A percentile compares a stretch with the other conserved stretches of the same genome.
phyloP scores from a whole-genome alignment of 1,140 invertebrate genomes.

The Scaptodrosophila lebanonensis region DNA sequence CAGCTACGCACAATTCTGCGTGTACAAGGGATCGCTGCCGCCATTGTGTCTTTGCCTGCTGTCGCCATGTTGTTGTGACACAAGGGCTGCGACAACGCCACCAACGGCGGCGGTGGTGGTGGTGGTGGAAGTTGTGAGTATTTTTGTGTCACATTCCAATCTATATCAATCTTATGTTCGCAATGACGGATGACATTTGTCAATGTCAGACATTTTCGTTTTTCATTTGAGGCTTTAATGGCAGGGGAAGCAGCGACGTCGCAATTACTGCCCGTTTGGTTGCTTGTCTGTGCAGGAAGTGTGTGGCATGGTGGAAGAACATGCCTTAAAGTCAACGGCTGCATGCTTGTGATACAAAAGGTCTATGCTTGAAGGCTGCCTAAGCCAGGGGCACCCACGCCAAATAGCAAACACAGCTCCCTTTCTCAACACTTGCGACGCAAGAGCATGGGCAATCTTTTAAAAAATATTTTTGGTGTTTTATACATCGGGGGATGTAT shows the following conservation, averaged over 20 bases:
- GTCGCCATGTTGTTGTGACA: slow-evolving; percentile 21
- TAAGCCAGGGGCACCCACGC: slow-evolving; percentile 33
- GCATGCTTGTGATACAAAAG: slow-evolving; percentile 15
- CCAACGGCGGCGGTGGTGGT: slow-evolving; percentile 29
- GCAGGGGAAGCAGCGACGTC: slow-evolving; percentile 35
- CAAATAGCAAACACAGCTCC: slow-evolving; percentile 22
- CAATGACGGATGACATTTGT: slow-evolving; percentile 77
- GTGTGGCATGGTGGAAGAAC: too few species aligned
- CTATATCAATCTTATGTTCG: slow-evolving; percentile 77
- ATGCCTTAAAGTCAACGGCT: slow-evolving; percentile 62
- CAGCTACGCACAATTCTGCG: slow-evolving; percentile 49
- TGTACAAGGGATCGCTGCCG: slow-evolving; percentile 29
- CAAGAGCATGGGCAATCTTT: slow-evolving; percentile 72
- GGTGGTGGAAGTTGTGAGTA: slow-evolving; percentile 71
- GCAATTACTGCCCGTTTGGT: background rate
- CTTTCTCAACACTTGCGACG: slow-evolving; percentile 20
- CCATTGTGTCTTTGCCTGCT: slow-evolving; percentile 37
- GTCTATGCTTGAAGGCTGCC: slow-evolving; percentile 1
- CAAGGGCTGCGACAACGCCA: slow-evolving; percentile 19
- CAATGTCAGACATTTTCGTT: slow-evolving; percentile 78
- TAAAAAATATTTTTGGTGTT: slow-evolving; percentile 72
- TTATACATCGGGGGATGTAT: slow-evolving; percentile 45
- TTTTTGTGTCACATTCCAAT: slow-evolving; percentile 77
- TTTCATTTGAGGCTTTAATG: slow-evolving; percentile 74
- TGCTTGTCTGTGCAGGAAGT: slow-evolving; percentile 1